Evolutionary conservation across 2,888 invertebrate species (phyloP).

Genomic region (Lithophane semibrunnea): DNA sequence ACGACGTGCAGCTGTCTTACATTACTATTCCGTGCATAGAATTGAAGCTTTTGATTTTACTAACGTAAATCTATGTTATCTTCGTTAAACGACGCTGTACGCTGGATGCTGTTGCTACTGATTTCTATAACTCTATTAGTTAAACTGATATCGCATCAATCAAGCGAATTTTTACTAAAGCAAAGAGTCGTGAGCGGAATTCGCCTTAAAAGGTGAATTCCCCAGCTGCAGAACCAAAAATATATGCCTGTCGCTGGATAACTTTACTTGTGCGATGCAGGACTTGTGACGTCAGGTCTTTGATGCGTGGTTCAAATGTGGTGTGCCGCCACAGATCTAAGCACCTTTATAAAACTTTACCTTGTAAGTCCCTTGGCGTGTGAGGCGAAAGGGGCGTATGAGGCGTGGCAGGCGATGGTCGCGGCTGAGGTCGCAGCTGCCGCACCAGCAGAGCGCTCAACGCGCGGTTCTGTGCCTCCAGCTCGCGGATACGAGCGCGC

Average conservation of each 20-base stretch:
- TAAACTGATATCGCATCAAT: not conserved
- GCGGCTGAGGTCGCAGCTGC: conserved; percentile 89
- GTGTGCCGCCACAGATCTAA: not conserved
- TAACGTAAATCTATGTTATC: not conserved
- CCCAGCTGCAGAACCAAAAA: not conserved
- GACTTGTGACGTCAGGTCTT: not conserved
- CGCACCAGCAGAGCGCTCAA: conserved; percentile 93
- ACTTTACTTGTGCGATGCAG: not conserved
- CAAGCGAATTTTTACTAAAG: not conserved
- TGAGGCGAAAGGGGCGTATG: conserved; percentile 79
- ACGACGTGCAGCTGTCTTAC: not conserved
- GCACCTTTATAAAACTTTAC: conserved; percentile 23
- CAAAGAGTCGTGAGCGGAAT: too few species aligned
- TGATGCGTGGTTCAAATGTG: not conserved
- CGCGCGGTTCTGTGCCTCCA: conserved; percentile 94
- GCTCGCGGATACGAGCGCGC: conserved; percentile 93
- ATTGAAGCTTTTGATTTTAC: not conserved
- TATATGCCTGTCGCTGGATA: not conserved
- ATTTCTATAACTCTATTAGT: not conserved
- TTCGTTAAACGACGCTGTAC: too few species aligned
- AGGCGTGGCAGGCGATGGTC: conserved; percentile 90
- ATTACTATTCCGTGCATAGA: not conserved
- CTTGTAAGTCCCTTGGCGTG: conserved; percentile 74
- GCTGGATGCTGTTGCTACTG: too few species aligned
- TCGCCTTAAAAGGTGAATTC: not conserved